Conservation (phyloP, 2,888 invertebrate genomes). For the Amphipyra berbera region DNA sequence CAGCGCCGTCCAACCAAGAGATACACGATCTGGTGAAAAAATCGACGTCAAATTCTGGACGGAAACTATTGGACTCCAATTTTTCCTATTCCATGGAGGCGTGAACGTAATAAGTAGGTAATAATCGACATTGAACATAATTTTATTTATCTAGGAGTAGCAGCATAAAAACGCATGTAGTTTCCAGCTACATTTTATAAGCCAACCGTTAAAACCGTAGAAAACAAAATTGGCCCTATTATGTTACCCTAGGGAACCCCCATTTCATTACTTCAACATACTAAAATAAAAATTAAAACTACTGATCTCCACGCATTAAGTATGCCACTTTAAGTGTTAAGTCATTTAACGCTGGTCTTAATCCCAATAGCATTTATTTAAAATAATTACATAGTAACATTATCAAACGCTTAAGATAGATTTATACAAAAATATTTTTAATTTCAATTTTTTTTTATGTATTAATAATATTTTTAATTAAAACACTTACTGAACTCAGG, state of each 20-base stretch:
- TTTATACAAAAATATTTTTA: background rate
- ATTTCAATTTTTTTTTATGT: no score
- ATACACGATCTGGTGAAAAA: constrained; percentile 89
- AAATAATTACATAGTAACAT: no score
- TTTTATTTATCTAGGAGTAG: no score
- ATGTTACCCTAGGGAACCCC: background rate
- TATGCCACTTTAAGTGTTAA: background rate
- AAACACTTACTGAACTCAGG: constrained; percentile 92
- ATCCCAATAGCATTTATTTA: no score
- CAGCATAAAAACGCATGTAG: no score
- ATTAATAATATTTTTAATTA: background rate
- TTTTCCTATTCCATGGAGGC: no score
- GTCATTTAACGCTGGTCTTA: no score
- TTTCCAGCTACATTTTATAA: no score
- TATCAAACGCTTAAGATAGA: background rate
- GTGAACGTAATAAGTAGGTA: no score
- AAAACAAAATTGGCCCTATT: background rate
- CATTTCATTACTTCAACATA: background rate
- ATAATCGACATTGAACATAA: no score
- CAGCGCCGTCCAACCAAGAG: constrained; percentile 96
- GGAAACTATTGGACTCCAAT: background rate
- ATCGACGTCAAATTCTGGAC: background rate
- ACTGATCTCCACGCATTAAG: no score
- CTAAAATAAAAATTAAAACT: background rate
- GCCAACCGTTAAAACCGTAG: no score